Percentiles rank a stretch among this genome's conserved stretches.
Evolutionary conservation across 2,113 vertebrate genomes (phyloP).

Genomic region (Corythoichthys haematopterus): DNA sequence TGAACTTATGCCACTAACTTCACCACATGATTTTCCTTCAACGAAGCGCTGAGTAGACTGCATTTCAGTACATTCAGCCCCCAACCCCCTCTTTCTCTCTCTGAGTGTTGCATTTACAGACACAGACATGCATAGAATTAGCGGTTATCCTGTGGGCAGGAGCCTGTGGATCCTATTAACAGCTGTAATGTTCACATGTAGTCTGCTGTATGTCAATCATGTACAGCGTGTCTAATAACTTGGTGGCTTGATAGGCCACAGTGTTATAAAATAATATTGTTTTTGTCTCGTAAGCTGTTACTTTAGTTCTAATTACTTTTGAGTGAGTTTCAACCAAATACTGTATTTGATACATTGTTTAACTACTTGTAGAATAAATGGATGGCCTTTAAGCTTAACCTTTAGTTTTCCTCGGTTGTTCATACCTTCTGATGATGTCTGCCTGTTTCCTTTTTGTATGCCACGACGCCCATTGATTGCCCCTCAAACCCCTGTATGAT

Average conservation of each 20-base stretch:
- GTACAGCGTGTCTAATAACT: slow-evolving; percentile 32
- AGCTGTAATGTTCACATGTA: slow-evolving; percentile 41
- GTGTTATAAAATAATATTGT: not conserved
- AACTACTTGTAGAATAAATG: too few species aligned
- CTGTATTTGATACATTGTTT: not conserved
- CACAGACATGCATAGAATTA: slow-evolving; percentile 48
- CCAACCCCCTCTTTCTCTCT: slow-evolving; percentile 53
- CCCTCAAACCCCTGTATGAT: too few species aligned
- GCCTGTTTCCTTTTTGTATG: not conserved
- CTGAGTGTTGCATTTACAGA: slow-evolving; percentile 43
- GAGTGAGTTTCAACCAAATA: not conserved
- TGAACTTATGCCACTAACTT: slow-evolving; percentile 58
- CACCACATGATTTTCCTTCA: slow-evolving; percentile 60
- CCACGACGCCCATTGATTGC: too few species aligned
- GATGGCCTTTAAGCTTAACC: too few species aligned
- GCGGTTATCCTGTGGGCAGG: slow-evolving; percentile 63
- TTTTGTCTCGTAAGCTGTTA: not conserved
- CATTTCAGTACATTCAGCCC: slow-evolving; percentile 53
- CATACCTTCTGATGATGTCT: not conserved
- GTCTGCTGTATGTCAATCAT: slow-evolving; percentile 41
- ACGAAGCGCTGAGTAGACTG: slow-evolving; percentile 50
- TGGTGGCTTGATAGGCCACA: not conserved
- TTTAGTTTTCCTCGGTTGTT: too few species aligned
- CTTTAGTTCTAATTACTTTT: not conserved
- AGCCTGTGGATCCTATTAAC: slow-evolving; percentile 66